Evolutionary conservation across 2,113 vertebrate genomes (phyloP).

Genomic region (Sarotherodon lohbergeri): DNA sequence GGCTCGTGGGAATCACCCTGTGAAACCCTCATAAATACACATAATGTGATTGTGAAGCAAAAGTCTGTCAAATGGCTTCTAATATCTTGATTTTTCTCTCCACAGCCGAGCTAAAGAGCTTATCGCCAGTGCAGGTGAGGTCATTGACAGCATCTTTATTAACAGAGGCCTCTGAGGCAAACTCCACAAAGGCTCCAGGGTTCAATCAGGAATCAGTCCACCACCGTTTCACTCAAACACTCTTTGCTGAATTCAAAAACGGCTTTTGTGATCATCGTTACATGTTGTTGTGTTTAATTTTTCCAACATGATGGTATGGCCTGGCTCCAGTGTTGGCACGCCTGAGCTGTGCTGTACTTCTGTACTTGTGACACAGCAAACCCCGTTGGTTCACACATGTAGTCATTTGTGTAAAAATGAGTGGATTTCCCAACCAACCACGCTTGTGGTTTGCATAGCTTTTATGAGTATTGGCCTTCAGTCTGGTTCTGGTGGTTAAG

Average conservation of each 20-base stretch:
- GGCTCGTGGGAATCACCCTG: background rate
- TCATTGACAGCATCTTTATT: background rate
- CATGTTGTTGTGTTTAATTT: background rate
- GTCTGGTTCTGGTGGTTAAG: background rate
- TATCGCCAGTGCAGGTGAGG: slow-evolving; percentile 65
- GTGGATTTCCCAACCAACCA: slow-evolving; percentile 15
- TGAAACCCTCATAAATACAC: background rate
- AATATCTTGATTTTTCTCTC: slow-evolving; percentile 12
- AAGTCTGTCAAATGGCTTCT: background rate
- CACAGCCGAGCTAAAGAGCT: slow-evolving; percentile 71
- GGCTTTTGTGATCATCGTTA: background rate
- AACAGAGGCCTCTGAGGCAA: background rate
- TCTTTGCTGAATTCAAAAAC: accelerated
- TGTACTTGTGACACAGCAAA: background rate
- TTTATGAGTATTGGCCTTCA: slow-evolving; percentile 17
- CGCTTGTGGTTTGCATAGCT: slow-evolving; percentile 19
- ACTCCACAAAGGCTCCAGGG: accelerated
- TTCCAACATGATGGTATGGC: background rate
- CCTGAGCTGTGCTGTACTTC: background rate
- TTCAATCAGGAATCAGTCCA: background rate
- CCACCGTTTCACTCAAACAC: too few relatives aligned
- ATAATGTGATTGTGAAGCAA: background rate
- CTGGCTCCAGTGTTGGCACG: background rate
- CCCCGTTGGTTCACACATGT: background rate
- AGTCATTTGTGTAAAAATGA: slow-evolving; percentile 4